phyloP scores from a whole-genome alignment of 1,140 invertebrate species.

The Drosophila tsacasi region DNA sequence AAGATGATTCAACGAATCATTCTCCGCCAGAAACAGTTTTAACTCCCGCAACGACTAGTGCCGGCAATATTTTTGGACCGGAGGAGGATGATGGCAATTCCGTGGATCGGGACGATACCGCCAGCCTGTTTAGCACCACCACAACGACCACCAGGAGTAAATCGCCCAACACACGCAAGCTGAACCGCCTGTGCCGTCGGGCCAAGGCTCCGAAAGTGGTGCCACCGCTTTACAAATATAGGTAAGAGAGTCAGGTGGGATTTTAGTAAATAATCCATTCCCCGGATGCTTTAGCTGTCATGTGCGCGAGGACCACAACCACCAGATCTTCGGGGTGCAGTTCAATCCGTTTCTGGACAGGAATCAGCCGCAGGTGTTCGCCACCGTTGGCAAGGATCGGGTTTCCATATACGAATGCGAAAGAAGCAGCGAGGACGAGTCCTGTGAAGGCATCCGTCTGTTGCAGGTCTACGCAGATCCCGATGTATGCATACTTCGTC shows the following conservation, averaged over 20 bases:
- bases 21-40: conserved; percentile 12
- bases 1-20: conserved; percentile 24
- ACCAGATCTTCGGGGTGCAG: conserved; percentile 96
- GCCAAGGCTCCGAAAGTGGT: conserved; percentile 87
- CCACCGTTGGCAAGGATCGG: conserved; percentile 96
- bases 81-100: conserved; percentile 38
- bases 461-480: conserved; percentile 97
- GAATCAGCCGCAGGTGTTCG: conserved; percentile 94
- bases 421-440: conserved; percentile 61
- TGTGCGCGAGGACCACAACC: conserved; percentile 96
- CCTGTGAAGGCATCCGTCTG: conserved; percentile 91
- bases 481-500: conserved; percentile 88
- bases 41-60: conserved; percentile 8
- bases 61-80: conserved; percentile 23
- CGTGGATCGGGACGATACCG: conserved; percentile 88
- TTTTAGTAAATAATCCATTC: background rate
- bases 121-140: conserved; percentile 93
- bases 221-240: conserved; percentile 92
- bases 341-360: conserved; percentile 96
- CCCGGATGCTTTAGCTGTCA: conserved; percentile 87
- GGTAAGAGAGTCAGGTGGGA: conserved; percentile 81
- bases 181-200: conserved; percentile 86
- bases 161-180: conserved; percentile 91
- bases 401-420: conserved; percentile 97
- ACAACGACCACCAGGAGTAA: conserved; percentile 95